Conservation (phyloP, 2,888 invertebrate genomes). For the Nowickia ferox region DNA sequence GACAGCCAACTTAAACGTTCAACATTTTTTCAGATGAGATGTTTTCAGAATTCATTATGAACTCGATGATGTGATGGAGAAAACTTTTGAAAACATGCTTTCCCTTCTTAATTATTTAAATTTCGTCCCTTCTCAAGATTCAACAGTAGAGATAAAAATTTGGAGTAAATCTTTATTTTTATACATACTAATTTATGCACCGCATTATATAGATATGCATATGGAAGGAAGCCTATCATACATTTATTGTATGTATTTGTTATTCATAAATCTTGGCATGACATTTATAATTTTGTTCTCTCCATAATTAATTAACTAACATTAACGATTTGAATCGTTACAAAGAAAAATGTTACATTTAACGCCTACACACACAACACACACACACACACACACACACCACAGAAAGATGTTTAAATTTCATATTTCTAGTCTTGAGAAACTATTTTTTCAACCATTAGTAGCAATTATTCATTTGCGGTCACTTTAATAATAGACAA, state of each 20-base stretch:
- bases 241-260: not conserved
- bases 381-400: conserved; percentile 13
- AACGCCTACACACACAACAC: conserved; percentile 23
- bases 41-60: too few species aligned
- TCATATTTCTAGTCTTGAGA: conserved; percentile 11
- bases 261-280: conserved; percentile 1
- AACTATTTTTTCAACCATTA: conserved; percentile 24
- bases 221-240: not conserved
- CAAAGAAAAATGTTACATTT: conserved; percentile 12
- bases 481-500: conserved; percentile 10
- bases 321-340: not conserved
- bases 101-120: too few species aligned
- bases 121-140: too few species aligned
- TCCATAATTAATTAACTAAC: conserved; percentile 25
- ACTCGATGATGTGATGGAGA: too few species aligned
- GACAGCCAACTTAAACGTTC: too few species aligned
- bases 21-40: too few species aligned
- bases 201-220: not conserved
- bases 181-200: conserved; percentile 9
- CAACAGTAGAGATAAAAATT: not conserved
- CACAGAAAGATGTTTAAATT: conserved; percentile 1
- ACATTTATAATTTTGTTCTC: conserved; percentile 16
- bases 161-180: not conserved
- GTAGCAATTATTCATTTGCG: conserved; percentile 11
- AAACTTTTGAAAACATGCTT: too few species aligned